Evolutionary conservation across 92 coral and sea anemone species (phyloP).

Genomic region (Parazoanthus darwini): DNA sequence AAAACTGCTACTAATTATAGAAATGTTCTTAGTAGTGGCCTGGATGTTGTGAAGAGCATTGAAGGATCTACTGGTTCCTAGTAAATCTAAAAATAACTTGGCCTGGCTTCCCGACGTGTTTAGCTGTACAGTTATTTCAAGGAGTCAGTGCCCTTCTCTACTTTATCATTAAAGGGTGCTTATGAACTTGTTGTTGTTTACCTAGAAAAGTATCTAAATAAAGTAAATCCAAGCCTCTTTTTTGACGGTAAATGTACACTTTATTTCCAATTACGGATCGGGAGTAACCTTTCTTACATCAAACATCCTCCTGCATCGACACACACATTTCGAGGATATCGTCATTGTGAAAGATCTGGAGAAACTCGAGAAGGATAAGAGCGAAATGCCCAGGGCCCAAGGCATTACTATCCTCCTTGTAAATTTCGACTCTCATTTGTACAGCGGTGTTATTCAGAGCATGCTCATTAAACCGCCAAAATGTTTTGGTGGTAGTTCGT

Average conservation of each 20-base stretch:
- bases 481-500: no score
- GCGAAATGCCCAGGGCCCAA: slow-evolving; percentile 19
- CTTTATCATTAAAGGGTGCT: no score
- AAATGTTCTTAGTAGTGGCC: slow-evolving; percentile 47
- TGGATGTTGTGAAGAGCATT: slow-evolving; percentile 45
- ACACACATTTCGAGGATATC: slow-evolving; percentile 29
- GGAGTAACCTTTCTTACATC: slow-evolving; percentile 13
- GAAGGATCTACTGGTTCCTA: not conserved
- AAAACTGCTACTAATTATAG: not conserved
- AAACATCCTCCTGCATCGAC: slow-evolving; percentile 27
- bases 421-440: not conserved
- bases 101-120: no score
- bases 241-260: not conserved
- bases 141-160: no score
- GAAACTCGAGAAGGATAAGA: not conserved
- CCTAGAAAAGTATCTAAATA: not conserved
- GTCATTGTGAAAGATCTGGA: slow-evolving; percentile 33
- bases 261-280: not conserved
- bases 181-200: no score
- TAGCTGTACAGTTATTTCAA: no score
- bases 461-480: not conserved
- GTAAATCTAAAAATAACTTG: no score
- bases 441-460: not conserved
- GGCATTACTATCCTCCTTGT: not conserved
- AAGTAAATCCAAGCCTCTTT: not conserved